A percentile compares a stretch with the other conserved stretches of the same genome.
Evolutionary conservation across 2,113 vertebrate genomes (phyloP).

Genomic region (Myotis davidii): DNA sequence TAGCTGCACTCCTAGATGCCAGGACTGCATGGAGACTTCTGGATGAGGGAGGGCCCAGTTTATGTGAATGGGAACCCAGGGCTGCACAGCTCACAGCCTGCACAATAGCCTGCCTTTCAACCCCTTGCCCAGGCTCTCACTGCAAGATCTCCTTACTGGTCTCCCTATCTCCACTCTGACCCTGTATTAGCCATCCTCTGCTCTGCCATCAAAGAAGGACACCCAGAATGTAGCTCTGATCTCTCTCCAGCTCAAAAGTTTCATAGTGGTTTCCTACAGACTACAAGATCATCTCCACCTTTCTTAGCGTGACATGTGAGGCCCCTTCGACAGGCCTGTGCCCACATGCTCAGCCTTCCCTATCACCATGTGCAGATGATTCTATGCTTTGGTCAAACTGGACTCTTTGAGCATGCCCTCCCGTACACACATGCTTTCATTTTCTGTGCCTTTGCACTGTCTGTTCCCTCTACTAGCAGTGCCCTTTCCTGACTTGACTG

Average conservation of each 20-base stretch:
- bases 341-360: neutral
- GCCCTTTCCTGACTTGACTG: neutral
- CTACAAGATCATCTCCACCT: neutral
- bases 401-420: neutral
- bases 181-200: neutral
- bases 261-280: neutral
- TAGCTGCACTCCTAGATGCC: neutral
- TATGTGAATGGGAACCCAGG: neutral
- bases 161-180: neutral
- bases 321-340: neutral
- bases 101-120: neutral
- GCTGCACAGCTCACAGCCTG: neutral
- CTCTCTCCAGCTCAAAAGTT: neutral
- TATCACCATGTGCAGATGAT: too few relatives aligned
- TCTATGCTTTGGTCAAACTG: neutral
- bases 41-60: neutral
- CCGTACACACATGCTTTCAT: fast-evolving
- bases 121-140: neutral
- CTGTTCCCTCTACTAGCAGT: neutral
- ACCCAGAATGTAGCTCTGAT: neutral
- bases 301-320: neutral
- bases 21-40: neutral
- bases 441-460: neutral
- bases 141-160: neutral
- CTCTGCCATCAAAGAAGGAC: neutral